These are phyloP conservation scores for Callocephalon fimbriatum DNA, from an alignment of 2,113 vertebrate genomes.

Conservation along the genomic window DNA sequence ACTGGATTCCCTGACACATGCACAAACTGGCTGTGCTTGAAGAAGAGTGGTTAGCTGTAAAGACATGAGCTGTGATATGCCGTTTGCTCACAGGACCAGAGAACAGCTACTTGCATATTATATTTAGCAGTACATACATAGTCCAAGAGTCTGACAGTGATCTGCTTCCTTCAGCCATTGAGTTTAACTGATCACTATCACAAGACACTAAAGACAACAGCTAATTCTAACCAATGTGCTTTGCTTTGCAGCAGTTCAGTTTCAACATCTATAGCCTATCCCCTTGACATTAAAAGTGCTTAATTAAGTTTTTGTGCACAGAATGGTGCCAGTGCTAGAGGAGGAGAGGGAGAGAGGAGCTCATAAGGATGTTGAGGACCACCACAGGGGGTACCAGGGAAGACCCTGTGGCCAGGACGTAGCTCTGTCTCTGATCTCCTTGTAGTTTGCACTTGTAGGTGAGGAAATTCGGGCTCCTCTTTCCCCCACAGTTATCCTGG, in stretches of 20 bases:
- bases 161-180: background rate
- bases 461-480: background rate
- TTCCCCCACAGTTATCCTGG: accelerated
- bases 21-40: background rate
- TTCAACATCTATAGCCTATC: background rate
- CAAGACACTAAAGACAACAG: background rate
- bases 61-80: background rate
- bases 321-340: background rate
- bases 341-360: background rate
- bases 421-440: background rate
- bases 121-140: background rate
- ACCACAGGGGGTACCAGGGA: background rate
- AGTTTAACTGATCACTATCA: background rate
- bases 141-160: background rate
- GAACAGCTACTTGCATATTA: background rate
- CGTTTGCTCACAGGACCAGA: background rate
- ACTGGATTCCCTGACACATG: background rate
- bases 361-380: background rate
- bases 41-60: background rate
- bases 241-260: background rate
- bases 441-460: background rate
- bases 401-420: background rate
- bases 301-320: background rate
- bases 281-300: background rate
- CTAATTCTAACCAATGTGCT: background rate